Conservation (phyloP, 2,888 invertebrate species). For the Lysandra bellargus region DNA sequence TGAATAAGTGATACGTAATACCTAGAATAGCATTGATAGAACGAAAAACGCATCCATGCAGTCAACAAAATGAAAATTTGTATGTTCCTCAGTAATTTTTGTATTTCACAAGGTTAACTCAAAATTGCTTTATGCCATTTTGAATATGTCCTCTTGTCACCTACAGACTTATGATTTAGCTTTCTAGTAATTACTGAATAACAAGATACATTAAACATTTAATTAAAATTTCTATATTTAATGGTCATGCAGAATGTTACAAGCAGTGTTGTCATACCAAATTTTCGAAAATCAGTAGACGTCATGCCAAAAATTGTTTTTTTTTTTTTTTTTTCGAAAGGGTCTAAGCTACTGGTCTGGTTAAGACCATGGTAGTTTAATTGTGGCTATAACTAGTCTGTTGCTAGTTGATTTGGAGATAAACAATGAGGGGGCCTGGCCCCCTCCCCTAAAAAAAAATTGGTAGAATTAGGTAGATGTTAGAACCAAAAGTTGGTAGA, state of each 20-base stretch:
- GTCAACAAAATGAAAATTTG: neutral
- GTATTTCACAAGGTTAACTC: neutral
- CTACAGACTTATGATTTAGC: neutral
- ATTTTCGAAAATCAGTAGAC: too few species aligned
- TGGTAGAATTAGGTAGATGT: too few species aligned
- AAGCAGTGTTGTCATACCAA: neutral
- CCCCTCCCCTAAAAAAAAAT: too few species aligned
- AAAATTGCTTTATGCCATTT: neutral
- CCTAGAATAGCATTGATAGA: neutral
- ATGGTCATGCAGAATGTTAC: neutral
- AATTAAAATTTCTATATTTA: neutral
- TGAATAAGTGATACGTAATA: neutral
- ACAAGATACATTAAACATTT: neutral
- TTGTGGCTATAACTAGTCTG: too few species aligned
- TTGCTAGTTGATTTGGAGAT: too few species aligned
- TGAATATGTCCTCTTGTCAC: neutral
- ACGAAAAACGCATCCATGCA: neutral
- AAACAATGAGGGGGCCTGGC: too few species aligned
- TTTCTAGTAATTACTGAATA: neutral
- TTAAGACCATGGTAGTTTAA: too few species aligned
- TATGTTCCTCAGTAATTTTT: neutral
- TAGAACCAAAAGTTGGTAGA: too few species aligned
- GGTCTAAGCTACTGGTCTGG: too few species aligned
- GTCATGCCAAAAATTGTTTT: too few species aligned
- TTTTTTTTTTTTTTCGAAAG: too few species aligned